These are phyloP conservation scores for Orthonychiurus folsomi DNA, from an alignment of 2,888 invertebrate genomes.

Conservation along the genomic window DNA sequence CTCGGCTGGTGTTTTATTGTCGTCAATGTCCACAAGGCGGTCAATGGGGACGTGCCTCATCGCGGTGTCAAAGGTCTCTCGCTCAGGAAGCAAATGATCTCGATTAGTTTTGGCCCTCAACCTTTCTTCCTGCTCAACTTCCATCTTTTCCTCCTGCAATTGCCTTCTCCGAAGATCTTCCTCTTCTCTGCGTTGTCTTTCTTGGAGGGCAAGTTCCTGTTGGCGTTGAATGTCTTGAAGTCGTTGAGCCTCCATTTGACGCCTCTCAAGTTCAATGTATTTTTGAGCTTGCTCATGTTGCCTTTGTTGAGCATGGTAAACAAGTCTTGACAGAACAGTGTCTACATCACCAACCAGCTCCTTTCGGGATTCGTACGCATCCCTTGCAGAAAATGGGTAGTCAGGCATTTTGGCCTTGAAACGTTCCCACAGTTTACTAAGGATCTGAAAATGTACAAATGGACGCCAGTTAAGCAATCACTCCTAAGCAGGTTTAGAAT, in stretches of 20 bases:
- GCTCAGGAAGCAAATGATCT: background rate
- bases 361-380: constrained; percentile 57
- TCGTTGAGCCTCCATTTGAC: constrained; percentile 5
- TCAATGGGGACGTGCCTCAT: constrained; percentile 8
- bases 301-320: constrained; percentile 9
- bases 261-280: background rate
- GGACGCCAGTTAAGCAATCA: background rate
- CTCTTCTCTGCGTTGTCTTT: background rate
- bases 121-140: too few species aligned
- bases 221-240: background rate
- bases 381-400: constrained; percentile 55
- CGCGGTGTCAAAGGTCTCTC: too few species aligned
- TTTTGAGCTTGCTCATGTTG: constrained; percentile 8
- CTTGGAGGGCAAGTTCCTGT: background rate
- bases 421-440: constrained; percentile 66
- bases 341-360: constrained; percentile 51
- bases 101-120: background rate
- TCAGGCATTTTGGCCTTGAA: constrained; percentile 48
- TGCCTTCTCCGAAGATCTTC: background rate
- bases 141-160: background rate
- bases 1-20: background rate
- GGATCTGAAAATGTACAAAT: constrained; percentile 51
- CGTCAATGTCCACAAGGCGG: background rate
- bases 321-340: constrained; percentile 26
- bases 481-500: constrained; percentile 11